phyloP scores from a whole-genome alignment of 2,888 invertebrate species.

The Isotomurus palustris region DNA sequence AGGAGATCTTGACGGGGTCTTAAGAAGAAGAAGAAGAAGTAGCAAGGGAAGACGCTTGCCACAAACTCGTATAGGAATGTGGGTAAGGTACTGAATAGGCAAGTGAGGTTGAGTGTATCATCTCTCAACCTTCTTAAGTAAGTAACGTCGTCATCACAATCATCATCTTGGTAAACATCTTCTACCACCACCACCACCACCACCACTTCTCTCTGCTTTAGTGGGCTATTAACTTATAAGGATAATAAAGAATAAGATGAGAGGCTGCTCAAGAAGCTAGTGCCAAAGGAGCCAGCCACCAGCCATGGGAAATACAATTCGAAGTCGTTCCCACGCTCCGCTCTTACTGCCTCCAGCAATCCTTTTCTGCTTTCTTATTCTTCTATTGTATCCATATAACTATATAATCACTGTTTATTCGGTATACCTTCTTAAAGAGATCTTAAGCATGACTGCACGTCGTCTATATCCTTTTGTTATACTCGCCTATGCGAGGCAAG shows the following conservation, averaged over 20 bases:
- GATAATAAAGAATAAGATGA: slow-evolving; percentile 26
- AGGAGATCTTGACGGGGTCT: too few species aligned
- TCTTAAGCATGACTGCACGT: neutral
- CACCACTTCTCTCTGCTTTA: neutral
- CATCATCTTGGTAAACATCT: slow-evolving; percentile 41
- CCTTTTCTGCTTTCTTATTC: slow-evolving; percentile 19
- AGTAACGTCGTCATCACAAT: slow-evolving; percentile 20
- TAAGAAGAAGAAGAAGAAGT: too few species aligned
- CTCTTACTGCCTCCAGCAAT: slow-evolving; percentile 36
- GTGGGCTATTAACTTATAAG: neutral
- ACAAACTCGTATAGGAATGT: too few species aligned
- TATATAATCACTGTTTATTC: neutral
- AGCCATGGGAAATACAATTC: slow-evolving; percentile 40
- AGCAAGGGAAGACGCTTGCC: too few species aligned
- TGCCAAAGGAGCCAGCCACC: slow-evolving; percentile 14
- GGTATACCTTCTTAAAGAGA: neutral
- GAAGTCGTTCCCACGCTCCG: slow-evolving; percentile 42
- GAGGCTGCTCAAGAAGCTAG: slow-evolving; percentile 32
- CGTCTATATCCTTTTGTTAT: slow-evolving; percentile 4
- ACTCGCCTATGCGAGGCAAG: slow-evolving; percentile 24
- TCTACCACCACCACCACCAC: slow-evolving; percentile 4
- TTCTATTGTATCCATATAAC: slow-evolving; percentile 12
- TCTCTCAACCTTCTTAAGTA: slow-evolving; percentile 9
- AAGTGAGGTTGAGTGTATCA: too few species aligned
- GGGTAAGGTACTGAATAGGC: too few species aligned